Base-by-base conservation (phyloP, 2,797 vertebrate genomes). In the Protosalanx chinensis region DNA sequence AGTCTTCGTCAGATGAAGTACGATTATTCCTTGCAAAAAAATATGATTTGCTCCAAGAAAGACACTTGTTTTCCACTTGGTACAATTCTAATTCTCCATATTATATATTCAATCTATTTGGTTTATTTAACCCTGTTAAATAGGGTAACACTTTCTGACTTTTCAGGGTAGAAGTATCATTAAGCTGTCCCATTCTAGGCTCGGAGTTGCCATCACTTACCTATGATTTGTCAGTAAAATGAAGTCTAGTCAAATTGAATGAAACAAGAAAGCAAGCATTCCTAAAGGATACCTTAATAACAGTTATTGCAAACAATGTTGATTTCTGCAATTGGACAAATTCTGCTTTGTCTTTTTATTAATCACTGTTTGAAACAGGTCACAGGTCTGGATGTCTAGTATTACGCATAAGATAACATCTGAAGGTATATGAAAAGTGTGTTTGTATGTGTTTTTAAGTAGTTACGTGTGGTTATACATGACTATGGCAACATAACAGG, bases 401-500 rank as follows among this genome's bases (percentile, higher is more conserved):
- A 56, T 56, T n/a, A 56, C 51, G 5, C 51, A 56, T 5, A 16
- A 16, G 16, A 56, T 16, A 46, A 46, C 41, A 46, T 46, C 41
- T 46, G 10, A 12, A 8, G 0, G 41, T 12, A 12, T 46, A 12
- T 46, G 10, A 46, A 46, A 46, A 32, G 64, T 72, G 37, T 72
- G 35, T 76, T 30, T 73, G 20, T 74, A 57, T 37, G 20, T 62
- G 64, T 49, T 37, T 74, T 59, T 77, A 29, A 63, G 65, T 16
- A 5, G 64, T 58, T 70, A 60, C 41, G 63, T 53, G 30, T 67
- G 71, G 61, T 56, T 63, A 72, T 83, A 76, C 61, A 57, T 85
- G 92, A 91, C 90, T 83, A 89, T 78, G 87, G 84, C 91, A 91
- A 88, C 88, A 91, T 89, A 93, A 91, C 89, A 90, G 89, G 90